phyloP scores from a whole-genome alignment of 2,888 invertebrate genomes.

The Cetonia aurata region DNA sequence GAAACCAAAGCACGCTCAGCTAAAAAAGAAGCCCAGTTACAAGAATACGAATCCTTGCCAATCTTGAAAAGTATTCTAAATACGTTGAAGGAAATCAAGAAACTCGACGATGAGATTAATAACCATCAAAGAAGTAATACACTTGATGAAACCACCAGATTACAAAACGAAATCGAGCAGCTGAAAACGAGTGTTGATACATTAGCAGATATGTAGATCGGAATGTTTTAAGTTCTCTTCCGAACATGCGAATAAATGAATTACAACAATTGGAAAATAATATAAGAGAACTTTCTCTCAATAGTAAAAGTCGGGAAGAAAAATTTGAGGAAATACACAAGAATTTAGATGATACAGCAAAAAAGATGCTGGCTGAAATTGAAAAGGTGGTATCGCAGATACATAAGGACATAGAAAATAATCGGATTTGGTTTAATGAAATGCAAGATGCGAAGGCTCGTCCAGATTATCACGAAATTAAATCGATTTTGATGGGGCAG shows the following conservation, averaged over 20 bases:
- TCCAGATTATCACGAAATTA: not conserved
- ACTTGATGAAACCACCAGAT: not conserved
- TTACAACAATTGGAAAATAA: not conserved
- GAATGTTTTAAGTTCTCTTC: not conserved
- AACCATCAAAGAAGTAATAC: not conserved
- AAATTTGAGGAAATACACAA: not conserved
- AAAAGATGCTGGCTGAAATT: not conserved
- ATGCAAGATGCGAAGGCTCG: not conserved
- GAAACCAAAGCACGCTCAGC: too few species aligned
- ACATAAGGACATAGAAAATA: not conserved
- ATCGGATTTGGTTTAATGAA: not conserved
- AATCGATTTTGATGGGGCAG: not conserved
- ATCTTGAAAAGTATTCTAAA: not conserved
- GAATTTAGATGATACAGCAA: not conserved
- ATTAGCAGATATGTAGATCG: not conserved
- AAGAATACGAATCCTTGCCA: not conserved
- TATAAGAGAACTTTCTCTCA: not conserved
- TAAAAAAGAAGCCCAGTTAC: not conserved
- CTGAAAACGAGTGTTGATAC: not conserved
- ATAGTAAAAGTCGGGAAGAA: too few species aligned
- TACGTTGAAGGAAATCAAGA: not conserved
- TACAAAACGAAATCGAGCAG: slow-evolving; percentile 1
- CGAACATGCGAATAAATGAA: not conserved
- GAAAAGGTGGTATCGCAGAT: not conserved
- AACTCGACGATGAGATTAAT: not conserved